Evolutionary conservation across 37 sponge, comb jelly and placozoan species (phyloP), one percentile per base, ranked within the genome.

Genomic region (Beroe ovata): DNA sequence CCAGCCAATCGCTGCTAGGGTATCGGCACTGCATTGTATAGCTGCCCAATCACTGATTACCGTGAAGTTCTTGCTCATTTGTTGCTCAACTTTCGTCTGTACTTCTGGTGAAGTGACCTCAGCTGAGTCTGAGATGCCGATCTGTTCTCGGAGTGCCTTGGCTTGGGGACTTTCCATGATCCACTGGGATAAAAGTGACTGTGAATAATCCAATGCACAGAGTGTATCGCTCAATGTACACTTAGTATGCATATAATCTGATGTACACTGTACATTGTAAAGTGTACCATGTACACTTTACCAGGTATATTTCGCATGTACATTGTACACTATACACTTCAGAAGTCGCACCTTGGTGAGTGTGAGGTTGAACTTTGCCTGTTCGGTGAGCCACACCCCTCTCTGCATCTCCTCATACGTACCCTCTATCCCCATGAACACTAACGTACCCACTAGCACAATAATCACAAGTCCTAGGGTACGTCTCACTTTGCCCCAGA

Each of bases 391-490:
- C 16, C 3, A 14, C 16, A 19, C 34, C 32, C 69, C 25, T 6
- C 2, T 4, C 35, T 11, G 32, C 36, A 66, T 34, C 30, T 26
- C 2, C 36, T 66, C 32, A 32, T 66, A 18, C 8, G 29, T 66
- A 4, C 69, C 69, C 69, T 66, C 69, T 34, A 66, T 66, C 8
- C 69, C 69, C 69, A 66, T 66, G 36, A 66, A 66, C 0, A 66
- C 30, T 25, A 66, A 34, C 32, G 69, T 14, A 18, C 69, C 54
- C 6, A 47, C 54, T 47, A 47, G 6, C 54, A 47, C 54, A 16
- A 11, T 47, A 16, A 47, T 6, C 54, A 47, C 54, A 11, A 47
- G 54, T 16, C 54, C 6, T 11, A 47, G 54, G 11, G 54, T 47
- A 47, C 54, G 54, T 11, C 54, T 6, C 11, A 47, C 11, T 11